Evolutionary conservation across 2,113 vertebrate genomes (phyloP).

Genomic region (Pterocles orientalis): DNA sequence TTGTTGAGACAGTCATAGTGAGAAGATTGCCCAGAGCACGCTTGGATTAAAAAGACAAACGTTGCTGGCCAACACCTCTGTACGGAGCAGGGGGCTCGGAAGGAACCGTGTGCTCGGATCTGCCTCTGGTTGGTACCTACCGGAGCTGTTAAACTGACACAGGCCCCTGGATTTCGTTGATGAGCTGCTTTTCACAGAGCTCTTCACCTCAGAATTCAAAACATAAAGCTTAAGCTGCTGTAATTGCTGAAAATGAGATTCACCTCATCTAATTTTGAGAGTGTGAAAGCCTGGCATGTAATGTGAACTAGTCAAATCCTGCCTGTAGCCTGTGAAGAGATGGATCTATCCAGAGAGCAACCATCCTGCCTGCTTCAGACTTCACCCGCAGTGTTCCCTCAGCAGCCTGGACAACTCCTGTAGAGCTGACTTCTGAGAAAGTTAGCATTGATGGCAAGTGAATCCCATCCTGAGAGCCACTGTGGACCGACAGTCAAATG

Average conservation of each 20-base stretch:
- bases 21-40: neutral
- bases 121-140: neutral
- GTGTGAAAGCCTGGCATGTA: neutral
- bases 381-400: neutral
- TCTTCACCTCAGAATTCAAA: conserved; percentile 29
- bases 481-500: neutral
- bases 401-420: neutral
- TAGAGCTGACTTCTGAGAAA: neutral
- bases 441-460: neutral
- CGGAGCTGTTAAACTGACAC: neutral
- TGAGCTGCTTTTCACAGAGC: neutral
- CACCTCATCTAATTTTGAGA: neutral
- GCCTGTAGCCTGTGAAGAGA: neutral
- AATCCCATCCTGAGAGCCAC: neutral
- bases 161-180: neutral
- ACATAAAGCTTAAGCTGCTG: neutral
- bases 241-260: conserved; percentile 38
- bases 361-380: neutral
- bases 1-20: neutral
- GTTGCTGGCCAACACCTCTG: neutral
- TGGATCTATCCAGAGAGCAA: neutral
- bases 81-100: neutral
- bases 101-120: neutral
- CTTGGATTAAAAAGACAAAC: neutral
- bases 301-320: neutral